These are phyloP conservation scores for Solea senegalensis DNA, from an alignment of 2,113 vertebrate genomes.

Conservation along the genomic window DNA sequence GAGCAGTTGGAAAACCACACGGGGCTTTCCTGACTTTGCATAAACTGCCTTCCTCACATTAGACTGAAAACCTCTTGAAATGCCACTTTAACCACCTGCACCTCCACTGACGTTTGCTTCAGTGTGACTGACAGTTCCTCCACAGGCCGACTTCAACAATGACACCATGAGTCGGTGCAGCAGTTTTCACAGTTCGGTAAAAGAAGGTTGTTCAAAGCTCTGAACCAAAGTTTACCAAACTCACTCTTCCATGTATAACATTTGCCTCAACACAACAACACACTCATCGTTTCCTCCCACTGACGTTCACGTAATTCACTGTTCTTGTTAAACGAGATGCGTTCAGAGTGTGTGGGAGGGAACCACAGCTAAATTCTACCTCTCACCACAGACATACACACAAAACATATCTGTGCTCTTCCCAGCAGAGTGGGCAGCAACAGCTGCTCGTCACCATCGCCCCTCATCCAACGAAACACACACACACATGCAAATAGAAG, in stretches of 20 bases:
- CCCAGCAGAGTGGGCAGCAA: constrained; percentile 31
- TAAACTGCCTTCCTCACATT: background rate
- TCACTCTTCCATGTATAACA: background rate
- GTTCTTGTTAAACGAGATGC: constrained; percentile 57
- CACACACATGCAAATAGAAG: background rate
- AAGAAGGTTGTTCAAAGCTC: background rate
- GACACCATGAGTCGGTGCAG: background rate
- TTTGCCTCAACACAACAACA: background rate
- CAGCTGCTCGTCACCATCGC: background rate
- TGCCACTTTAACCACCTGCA: background rate
- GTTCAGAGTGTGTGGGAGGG: constrained; percentile 60
- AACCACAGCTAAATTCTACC: constrained; percentile 62
- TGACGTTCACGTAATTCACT: constrained; percentile 14
- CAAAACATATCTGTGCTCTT: constrained; percentile 19
- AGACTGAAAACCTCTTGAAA: no score
- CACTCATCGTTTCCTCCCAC: constrained; percentile 2
- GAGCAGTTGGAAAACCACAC: constrained; percentile 55
- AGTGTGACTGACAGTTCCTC: no score
- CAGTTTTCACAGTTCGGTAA: background rate
- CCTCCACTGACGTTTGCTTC: background rate
- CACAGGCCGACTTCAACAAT: no score
- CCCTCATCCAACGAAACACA: background rate
- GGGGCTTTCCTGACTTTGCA: constrained; percentile 71
- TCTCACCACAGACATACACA: constrained; percentile 33
- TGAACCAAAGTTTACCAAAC: background rate